phyloP scores from a whole-genome alignment of 2,113 vertebrate species.

The Fulmarus glacialis region DNA sequence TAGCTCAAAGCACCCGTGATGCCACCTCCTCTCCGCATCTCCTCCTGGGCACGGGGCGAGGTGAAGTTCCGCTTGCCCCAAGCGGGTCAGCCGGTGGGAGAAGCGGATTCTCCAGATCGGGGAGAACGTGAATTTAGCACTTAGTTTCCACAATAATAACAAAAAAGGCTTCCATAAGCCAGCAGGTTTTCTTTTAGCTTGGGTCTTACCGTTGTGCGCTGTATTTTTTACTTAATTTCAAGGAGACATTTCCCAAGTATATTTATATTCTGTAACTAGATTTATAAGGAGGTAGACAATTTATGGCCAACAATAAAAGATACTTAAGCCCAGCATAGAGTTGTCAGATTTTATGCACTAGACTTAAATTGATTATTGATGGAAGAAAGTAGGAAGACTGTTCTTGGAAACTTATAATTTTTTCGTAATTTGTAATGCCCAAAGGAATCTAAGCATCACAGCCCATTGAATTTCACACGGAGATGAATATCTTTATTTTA shows the following conservation, averaged over 20 bases:
- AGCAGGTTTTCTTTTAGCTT: background rate
- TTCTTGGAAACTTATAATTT: background rate
- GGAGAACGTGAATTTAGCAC: background rate
- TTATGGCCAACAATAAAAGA: constrained; percentile 9
- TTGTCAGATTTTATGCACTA: background rate
- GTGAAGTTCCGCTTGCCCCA: background rate
- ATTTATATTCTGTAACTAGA: background rate
- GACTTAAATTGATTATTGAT: background rate
- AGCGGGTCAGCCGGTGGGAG: fast-evolving
- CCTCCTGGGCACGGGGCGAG: background rate
- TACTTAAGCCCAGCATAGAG: background rate
- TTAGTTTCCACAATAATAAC: background rate
- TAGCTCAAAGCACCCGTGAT: background rate
- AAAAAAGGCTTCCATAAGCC: background rate
- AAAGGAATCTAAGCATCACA: background rate
- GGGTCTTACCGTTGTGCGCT: background rate
- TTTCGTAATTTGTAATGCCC: background rate
- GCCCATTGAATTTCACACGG: background rate
- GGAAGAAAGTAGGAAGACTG: background rate
- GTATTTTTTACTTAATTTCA: background rate
- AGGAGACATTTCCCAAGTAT: background rate
- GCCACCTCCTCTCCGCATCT: background rate
- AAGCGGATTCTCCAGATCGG: fast-evolving
- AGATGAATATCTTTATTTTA: background rate
- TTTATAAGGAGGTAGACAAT: background rate